Evolutionary conservation across 2,888 invertebrate genomes (phyloP), one percentile per base, ranked within the genome.

Genomic region (Apomyelois bistriatella): DNA sequence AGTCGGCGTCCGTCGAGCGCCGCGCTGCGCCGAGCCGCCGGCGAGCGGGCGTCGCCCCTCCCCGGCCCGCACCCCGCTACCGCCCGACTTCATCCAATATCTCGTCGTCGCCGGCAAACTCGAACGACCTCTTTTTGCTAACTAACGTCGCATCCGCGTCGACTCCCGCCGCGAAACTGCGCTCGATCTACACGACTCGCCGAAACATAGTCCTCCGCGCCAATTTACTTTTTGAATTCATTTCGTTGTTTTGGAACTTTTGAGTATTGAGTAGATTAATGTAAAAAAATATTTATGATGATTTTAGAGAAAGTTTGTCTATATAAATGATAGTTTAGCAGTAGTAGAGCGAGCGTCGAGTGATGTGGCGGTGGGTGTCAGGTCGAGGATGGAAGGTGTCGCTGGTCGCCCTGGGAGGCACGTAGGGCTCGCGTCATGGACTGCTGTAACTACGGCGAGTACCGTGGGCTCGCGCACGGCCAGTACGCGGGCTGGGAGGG

Each of bases 1-100:
- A 88, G 89, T 87, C 87, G 89, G 83, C 87, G 86, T 82, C 83
- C 85, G 88, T 82, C 87, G 82, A 85, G 88, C 87, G 88, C 85
- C 87, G 87, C 84, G 88, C 84, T 85, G 88, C 87, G 88, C 87
- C 85, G 87, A 84, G 85, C 74, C 77, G 79, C 79, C 79, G 80
- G 77, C 80, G 83, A 80, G 85, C 84, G 81, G 82, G 82, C 84
- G 81, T 79, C 80, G 72, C 76, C 74, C 78, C 76, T 66, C 76
- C 66, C 75, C 77, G 66, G 70, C 75, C 73, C 79, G 72, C 75
- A 62, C 70, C 71, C 69, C 72, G 54, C 67, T 58, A 58, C 69
- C 68, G 59, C 70, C 68, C 69, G 60, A 66, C 61, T 72, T 66
- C 74, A 64, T 72, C 70, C 70, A 68, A 76, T 82, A 81, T 79